phyloP scores from a whole-genome alignment of 2,888 invertebrate species.

The Hypercompe scribonia region DNA sequence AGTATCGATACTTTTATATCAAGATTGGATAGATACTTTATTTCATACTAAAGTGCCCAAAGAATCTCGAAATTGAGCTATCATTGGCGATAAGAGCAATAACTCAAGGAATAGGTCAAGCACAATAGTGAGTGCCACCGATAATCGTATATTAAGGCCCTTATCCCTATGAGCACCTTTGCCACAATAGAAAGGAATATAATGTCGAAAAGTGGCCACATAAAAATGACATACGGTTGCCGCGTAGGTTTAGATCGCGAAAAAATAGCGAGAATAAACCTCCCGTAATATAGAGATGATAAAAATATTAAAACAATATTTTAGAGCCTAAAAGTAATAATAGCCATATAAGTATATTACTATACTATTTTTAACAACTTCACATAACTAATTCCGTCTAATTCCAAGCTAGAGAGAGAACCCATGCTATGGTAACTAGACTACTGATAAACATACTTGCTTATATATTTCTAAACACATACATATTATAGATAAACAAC shows the following conservation, averaged over 20 bases:
- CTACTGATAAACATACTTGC: too few relatives aligned
- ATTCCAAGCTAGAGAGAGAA: too few relatives aligned
- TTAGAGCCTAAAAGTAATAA: slow-evolving; percentile 29
- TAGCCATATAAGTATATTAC: neutral
- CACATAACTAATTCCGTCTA: too few relatives aligned
- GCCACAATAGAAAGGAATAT: slow-evolving; percentile 85
- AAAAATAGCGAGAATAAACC: slow-evolving; percentile 61
- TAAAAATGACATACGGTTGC: slow-evolving; percentile 85
- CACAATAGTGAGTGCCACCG: slow-evolving; percentile 85
- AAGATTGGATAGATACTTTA: slow-evolving; percentile 33
- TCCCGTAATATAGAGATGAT: slow-evolving; percentile 45
- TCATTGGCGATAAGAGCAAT: slow-evolving; percentile 78
- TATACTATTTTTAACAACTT: too few relatives aligned
- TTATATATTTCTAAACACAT: too few relatives aligned
- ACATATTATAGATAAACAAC: too few relatives aligned
- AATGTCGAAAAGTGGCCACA: slow-evolving; percentile 85
- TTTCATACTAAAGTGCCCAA: slow-evolving; percentile 50
- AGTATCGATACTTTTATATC: neutral
- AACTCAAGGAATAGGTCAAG: slow-evolving; percentile 84
- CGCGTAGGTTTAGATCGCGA: slow-evolving; percentile 63
- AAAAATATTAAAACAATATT: slow-evolving; percentile 47
- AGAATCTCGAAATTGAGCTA: slow-evolving; percentile 73
- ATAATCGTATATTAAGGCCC: slow-evolving; percentile 86
- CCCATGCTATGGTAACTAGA: too few relatives aligned
- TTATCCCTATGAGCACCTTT: slow-evolving; percentile 85